Conservation (phyloP, 2,888 invertebrate species). For the Leptodirus hochenwartii region DNA sequence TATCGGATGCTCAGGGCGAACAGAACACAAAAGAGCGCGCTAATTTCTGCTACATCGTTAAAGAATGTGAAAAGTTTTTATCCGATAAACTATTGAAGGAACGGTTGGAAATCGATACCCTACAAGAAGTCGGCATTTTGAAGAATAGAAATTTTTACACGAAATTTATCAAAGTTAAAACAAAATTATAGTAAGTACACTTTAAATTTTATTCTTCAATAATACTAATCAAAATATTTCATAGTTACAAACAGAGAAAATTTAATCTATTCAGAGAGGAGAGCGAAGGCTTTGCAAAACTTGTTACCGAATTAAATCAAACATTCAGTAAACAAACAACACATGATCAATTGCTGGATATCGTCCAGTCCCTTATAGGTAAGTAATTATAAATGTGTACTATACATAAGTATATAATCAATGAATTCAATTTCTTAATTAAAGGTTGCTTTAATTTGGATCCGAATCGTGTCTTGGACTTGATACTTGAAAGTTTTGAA, state of each 20-base stretch:
- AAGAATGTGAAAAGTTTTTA: slow-evolving; percentile 60
- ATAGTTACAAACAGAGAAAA: slow-evolving; percentile 96
- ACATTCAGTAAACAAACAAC: slow-evolving; percentile 46
- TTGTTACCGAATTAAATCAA: slow-evolving; percentile 85
- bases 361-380: slow-evolving; percentile 89
- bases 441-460: slow-evolving; percentile 96
- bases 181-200: slow-evolving; percentile 84
- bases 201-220: slow-evolving; percentile 4
- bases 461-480: slow-evolving; percentile 91
- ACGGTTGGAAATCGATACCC: slow-evolving; percentile 79
- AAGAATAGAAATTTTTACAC: slow-evolving; percentile 81
- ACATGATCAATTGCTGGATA: slow-evolving; percentile 58
- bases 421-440: slow-evolving; percentile 17
- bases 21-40: slow-evolving; percentile 44
- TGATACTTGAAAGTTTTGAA: slow-evolving; percentile 93
- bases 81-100: slow-evolving; percentile 82
- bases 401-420: slow-evolving; percentile 4
- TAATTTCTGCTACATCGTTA: slow-evolving; percentile 59
- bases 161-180: slow-evolving; percentile 95
- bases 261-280: slow-evolving; percentile 98
- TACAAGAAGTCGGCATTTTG: slow-evolving; percentile 80
- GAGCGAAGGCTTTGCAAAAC: slow-evolving; percentile 96
- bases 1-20: slow-evolving; percentile 39
- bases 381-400: slow-evolving; percentile 21
- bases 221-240: not conserved